These are phyloP conservation scores for Embidobia sp. DNA, from an alignment of 2,888 invertebrate genomes.

Conservation along the genomic window DNA sequence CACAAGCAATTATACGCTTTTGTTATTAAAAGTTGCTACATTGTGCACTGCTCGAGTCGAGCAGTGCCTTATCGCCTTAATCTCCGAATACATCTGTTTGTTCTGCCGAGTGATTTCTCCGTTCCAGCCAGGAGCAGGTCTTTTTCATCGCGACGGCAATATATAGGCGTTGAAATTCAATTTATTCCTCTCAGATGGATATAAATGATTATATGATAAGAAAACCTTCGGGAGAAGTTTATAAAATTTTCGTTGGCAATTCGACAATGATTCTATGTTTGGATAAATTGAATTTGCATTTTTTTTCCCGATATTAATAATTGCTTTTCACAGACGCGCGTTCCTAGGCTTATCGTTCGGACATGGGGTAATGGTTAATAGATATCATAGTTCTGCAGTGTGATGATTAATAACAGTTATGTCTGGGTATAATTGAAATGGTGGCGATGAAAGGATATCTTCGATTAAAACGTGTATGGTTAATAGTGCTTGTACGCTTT, in stretches of 20 bases:
- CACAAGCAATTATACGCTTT: constrained; percentile 25
- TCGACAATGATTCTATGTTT: constrained; percentile 42
- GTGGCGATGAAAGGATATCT: constrained; percentile 23
- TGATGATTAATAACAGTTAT: constrained; percentile 26
- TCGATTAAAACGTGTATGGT: constrained; percentile 5
- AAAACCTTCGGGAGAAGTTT: constrained; percentile 25
- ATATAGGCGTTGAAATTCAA: constrained; percentile 45
- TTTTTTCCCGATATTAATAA: constrained; percentile 32
- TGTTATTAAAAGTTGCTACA: constrained; percentile 29
- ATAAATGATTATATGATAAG: constrained; percentile 45
- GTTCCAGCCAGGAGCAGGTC: not conserved
- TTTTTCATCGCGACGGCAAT: constrained; percentile 15
- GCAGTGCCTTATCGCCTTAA: constrained; percentile 14
- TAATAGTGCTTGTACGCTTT: not conserved
- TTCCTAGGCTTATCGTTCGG: constrained; percentile 14
- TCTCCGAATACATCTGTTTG: constrained; percentile 37
- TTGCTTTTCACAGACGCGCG: constrained; percentile 34
- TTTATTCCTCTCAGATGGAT: constrained; percentile 45
- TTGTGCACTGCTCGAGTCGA: constrained; percentile 5
- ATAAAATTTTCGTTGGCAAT: constrained; percentile 35
- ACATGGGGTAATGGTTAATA: constrained; percentile 20
- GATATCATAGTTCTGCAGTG: constrained; percentile 18
- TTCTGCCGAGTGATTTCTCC: constrained; percentile 33
- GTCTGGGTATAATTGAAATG: constrained; percentile 36
- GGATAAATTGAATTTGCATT: constrained; percentile 46